A percentile compares a stretch with the other conserved stretches of the same genome.
Conservation (phyloP, 2,888 invertebrate genomes). For the Lochmaea capreae region DNA sequence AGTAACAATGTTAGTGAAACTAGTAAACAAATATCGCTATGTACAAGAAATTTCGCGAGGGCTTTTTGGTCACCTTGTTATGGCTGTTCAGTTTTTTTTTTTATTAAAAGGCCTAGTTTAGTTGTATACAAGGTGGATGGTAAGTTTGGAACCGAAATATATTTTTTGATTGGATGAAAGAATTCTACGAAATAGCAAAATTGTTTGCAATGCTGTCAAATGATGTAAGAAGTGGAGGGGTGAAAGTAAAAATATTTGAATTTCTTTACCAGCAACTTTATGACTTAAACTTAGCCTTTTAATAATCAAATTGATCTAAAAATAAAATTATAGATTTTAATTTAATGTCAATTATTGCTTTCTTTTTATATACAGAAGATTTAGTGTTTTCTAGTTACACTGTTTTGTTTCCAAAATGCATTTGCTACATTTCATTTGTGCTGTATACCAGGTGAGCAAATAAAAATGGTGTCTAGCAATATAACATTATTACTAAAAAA, state of each 20-base stretch:
- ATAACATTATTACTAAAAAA: neutral
- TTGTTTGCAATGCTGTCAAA: too few relatives aligned
- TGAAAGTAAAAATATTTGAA: too few relatives aligned
- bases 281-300: neutral
- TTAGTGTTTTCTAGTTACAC: slow-evolving; percentile 1
- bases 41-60: slow-evolving; percentile 38
- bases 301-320: neutral
- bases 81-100: slow-evolving; percentile 27
- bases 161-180: too few relatives aligned
- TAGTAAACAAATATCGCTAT: slow-evolving; percentile 37
- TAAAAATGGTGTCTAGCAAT: neutral
- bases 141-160: too few relatives aligned
- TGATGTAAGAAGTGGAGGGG: too few relatives aligned
- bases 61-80: slow-evolving; percentile 36
- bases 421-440: slow-evolving; percentile 7
- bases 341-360: neutral
- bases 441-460: neutral
- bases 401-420: slow-evolving; percentile 17
- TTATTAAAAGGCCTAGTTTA: neutral
- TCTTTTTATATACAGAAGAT: neutral
- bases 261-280: too few relatives aligned
- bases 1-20: slow-evolving; percentile 45
- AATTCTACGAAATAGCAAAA: too few relatives aligned
- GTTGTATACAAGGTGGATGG: neutral
- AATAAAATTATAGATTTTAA: too few relatives aligned